phyloP scores from a whole-genome alignment of 2,113 vertebrate species.

The Melozone crissalis region DNA sequence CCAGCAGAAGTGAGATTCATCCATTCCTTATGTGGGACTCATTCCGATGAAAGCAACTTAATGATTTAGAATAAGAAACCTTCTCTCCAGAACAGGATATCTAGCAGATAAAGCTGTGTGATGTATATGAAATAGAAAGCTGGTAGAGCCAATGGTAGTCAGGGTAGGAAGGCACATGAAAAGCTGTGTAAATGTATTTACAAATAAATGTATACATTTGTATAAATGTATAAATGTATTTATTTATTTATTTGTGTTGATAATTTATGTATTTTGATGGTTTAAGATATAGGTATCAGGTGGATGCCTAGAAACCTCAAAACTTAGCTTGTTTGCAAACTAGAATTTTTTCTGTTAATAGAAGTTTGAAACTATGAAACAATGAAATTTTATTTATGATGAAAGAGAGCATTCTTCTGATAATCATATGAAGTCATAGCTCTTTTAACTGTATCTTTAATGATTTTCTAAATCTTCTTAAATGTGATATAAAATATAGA shows the following conservation, averaged over 20 bases:
- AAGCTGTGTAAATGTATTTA: not conserved
- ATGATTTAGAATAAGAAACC: not conserved
- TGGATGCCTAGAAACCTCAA: not conserved
- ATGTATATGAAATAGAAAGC: not conserved
- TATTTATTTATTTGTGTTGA: not conserved
- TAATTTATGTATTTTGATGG: not conserved
- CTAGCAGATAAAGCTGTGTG: not conserved
- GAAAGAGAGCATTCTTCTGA: not conserved
- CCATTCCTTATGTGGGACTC: fast-evolving
- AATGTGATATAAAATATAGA: not conserved
- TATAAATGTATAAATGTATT: no score
- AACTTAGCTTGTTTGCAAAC: not conserved
- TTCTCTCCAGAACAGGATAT: not conserved
- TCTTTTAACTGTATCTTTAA: constrained; percentile 12
- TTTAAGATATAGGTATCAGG: not conserved
- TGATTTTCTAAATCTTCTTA: constrained; percentile 34
- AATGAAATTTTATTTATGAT: constrained; percentile 9
- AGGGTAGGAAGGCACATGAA: not conserved
- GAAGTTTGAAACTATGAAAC: not conserved
- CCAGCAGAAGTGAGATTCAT: not conserved
- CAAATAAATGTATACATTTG: no score
- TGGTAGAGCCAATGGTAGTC: not conserved
- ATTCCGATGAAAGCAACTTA: not conserved
- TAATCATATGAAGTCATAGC: not conserved
- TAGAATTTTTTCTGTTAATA: not conserved